Evolutionary conservation across 2,113 vertebrate species (phyloP).

Genomic region (Oreochromis spilurus): DNA sequence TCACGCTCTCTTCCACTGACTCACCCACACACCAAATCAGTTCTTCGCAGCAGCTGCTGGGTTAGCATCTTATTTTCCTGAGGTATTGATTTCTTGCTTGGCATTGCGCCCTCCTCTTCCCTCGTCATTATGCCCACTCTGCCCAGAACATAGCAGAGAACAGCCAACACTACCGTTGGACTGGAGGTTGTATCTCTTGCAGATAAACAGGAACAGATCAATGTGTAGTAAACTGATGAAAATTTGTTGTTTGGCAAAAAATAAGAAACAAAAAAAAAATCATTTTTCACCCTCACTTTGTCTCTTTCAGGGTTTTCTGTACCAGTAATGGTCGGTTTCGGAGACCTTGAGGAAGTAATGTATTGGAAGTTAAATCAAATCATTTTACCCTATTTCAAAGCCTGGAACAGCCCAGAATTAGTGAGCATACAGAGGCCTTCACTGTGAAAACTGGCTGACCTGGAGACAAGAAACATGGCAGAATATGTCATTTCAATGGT

Average conservation of each 20-base stretch:
- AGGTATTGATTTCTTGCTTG: conserved; percentile 58
- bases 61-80: conserved; percentile 58
- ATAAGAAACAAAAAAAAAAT: not conserved
- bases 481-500: not conserved
- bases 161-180: conserved; percentile 5
- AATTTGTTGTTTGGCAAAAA: not conserved
- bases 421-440: not conserved
- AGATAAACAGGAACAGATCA: conserved; percentile 25
- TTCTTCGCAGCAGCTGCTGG: conserved; percentile 40
- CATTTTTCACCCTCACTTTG: not conserved
- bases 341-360: not conserved
- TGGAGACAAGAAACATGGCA: not conserved
- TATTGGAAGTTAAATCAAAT: not conserved
- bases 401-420: not conserved
- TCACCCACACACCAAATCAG: conserved; percentile 14
- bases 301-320: not conserved
- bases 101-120: conserved; percentile 33
- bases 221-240: not conserved
- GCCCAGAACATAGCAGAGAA: conserved; percentile 15
- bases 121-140: conserved; percentile 44
- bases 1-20: not conserved
- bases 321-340: not conserved
- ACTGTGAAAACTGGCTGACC: not conserved
- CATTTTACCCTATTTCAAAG: not conserved
- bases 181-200: conserved; percentile 4